These are phyloP conservation scores for Muscicapa striata DNA, from an alignment of 2,797 vertebrate genomes.

Conservation along the genomic window DNA sequence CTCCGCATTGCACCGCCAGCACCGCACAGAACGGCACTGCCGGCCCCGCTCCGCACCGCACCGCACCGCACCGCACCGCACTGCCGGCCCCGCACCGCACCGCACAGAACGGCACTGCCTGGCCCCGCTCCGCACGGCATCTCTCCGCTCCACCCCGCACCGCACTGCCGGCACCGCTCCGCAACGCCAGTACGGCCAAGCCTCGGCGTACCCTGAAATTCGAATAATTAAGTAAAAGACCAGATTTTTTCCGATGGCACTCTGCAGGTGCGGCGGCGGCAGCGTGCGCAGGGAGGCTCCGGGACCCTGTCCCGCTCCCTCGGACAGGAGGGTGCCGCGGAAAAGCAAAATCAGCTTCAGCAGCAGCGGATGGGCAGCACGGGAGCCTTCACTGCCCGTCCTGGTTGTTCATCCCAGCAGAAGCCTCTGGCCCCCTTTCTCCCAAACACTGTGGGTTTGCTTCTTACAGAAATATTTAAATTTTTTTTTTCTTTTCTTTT, in stretches of 20 bases:
- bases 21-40: neutral
- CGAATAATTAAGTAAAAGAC: neutral
- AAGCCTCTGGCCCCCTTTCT: accelerated
- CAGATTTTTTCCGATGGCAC: neutral
- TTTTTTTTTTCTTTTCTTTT: neutral
- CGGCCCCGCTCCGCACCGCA: too few species aligned
- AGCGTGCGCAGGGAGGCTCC: neutral
- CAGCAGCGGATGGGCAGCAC: accelerated
- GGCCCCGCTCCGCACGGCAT: neutral
- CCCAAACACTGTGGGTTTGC: neutral
- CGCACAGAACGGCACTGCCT: too few species aligned
- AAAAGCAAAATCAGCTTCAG: neutral
- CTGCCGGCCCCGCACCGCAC: neutral
- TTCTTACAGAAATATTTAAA: neutral
- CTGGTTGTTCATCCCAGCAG: neutral
- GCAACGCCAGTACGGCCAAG: neutral
- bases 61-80: too few species aligned
- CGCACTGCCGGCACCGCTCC: neutral
- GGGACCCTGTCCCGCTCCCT: neutral
- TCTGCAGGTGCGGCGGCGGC: neutral
- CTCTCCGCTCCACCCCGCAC: neutral
- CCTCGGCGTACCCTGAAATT: neutral
- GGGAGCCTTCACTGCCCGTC: accelerated
- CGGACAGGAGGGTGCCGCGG: too few species aligned
- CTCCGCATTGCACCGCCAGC: neutral